Conservation (phyloP, 2,888 invertebrate genomes). For the Chymomyza fuscimana region DNA sequence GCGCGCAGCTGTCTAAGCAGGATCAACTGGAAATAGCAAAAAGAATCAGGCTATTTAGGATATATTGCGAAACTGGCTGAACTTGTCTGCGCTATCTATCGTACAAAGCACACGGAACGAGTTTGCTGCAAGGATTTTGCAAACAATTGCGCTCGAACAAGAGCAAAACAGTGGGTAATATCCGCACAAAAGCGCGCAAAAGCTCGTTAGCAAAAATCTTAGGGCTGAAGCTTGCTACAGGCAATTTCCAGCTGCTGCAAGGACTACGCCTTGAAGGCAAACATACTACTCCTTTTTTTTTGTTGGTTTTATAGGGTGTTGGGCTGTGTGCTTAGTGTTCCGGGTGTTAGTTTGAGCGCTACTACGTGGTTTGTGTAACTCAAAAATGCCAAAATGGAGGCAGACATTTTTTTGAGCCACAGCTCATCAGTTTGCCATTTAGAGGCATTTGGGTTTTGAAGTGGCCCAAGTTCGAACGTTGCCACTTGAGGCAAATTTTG, state of each 20-base stretch:
- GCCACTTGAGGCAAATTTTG: slow-evolving; percentile 16
- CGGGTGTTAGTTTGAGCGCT: neutral
- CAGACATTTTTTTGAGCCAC: neutral
- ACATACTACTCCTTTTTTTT: neutral
- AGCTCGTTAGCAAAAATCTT: slow-evolving; percentile 26
- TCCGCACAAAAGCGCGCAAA: slow-evolving; percentile 39
- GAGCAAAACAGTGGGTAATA: slow-evolving; percentile 24
- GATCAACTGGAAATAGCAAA: neutral
- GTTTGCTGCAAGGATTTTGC: slow-evolving; percentile 46
- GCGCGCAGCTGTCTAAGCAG: slow-evolving; percentile 10
- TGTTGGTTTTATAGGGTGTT: neutral
- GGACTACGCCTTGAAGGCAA: slow-evolving; percentile 1
- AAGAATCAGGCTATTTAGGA: slow-evolving; percentile 50
- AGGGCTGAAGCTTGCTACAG: neutral
- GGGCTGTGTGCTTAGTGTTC: neutral
- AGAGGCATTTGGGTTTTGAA: neutral
- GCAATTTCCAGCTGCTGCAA: slow-evolving; percentile 35
- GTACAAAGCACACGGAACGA: neutral
- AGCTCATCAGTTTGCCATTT: slow-evolving; percentile 1
- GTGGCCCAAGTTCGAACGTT: neutral
- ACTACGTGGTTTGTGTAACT: neutral
- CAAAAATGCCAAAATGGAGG: neutral
- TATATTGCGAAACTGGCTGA: slow-evolving; percentile 42
- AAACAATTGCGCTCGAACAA: slow-evolving; percentile 44
- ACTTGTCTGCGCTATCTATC: slow-evolving; percentile 33